Evolutionary conservation across 2,888 invertebrate genomes (phyloP), one percentile per base, ranked within the genome.

Genomic region (Leptarthrus brevirostris): DNA sequence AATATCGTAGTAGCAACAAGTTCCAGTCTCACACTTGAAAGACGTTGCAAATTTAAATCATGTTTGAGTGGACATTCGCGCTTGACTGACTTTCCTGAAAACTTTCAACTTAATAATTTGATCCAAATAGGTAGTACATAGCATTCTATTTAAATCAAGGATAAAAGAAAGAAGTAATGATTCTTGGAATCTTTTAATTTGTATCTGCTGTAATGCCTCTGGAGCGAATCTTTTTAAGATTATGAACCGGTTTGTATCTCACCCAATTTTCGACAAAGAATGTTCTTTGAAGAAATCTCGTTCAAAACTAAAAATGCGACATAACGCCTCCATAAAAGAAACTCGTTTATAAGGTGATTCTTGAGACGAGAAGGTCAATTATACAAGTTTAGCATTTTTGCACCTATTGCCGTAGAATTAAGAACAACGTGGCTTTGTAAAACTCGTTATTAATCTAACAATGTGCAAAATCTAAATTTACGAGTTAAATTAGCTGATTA

Each of bases 301-400:
- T 36, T 61, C 36, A 22, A 40, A 40, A 61, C 40, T 61, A 61
- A 61, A 40, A 61, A 61, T 61, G 61, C 61, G 40, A 61, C 61
- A 61, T 61, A 61, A 61, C 34, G 61, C 61, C 40, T 61, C 61
- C 40, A 40, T 61, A 61, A 61, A 40, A 30, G 8, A 30, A 61
- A 61, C 61, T 40, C 12, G 58, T 61, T 61, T 61, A 36, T 18
- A 36, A 61, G 58, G 20, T 36, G 61, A 61, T 61, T 61, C 20
- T 61, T 36, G 18, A 40, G 34, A 3, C 40, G 36, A 18, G 61
- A 61, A 61, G 61, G 61, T 61, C 61, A 61, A 16, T 61, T 61
- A 16, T 20, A 10, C 61, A 5, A 40, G 61, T 61, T 61, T 61
- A 61, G 40, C 36, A n/a, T 61, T 61, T 61, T 61, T 61, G 61